Evolutionary conservation across 2,113 vertebrate species (phyloP), one percentile per base, ranked within the genome.

Genomic region (Ochotona curzoniae): DNA sequence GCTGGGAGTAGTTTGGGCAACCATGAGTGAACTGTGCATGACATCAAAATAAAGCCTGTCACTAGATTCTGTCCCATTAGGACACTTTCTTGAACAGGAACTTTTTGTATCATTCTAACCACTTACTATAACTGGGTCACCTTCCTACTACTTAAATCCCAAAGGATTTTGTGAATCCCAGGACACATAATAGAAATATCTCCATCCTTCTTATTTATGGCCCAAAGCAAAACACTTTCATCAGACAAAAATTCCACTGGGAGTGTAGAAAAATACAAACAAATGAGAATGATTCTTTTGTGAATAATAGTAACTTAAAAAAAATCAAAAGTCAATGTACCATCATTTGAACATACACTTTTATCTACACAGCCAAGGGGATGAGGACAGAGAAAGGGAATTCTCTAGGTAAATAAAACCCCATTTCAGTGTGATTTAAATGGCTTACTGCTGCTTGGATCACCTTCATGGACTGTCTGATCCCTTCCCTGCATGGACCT

Each of bases 291-390:
- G n/a, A 73, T 61, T 93, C 74, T 60, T 94, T 82, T 90, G 32
- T 94, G 85, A 60, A 79, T 87, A 87, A 93, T 60, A 95, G 47
- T 38, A 57, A 78, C 73, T n/a, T n/a, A 28, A 82, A 88, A 90
- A 44, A 1, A 35, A 49, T 91, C 87, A 74, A 83, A 95, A 95
- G 63, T 75, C 79, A 85, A 95, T 95, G 93, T 95, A 95, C 94
- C 93, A 49, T 94, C 60, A 88, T 94, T 91, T 90, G 85, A 91
- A 80, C 78, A 95, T 69, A 93, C 8, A 88, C 20, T 87, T 95
- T 95, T 95, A 94, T 90, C 95, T 96, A 95, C 54, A 93, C 81
- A 92, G 74, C 60, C 76, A 85, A 95, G 83, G 61, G 54, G 25
- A 87, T 88, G 85, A 86, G 61, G 54, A 79, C 15, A 57, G 38